Percentiles rank a stretch among this genome's conserved stretches.
These are phyloP conservation scores for Festucalex cinctus DNA, from an alignment of 2,113 vertebrate genomes.

Conservation along the genomic window DNA sequence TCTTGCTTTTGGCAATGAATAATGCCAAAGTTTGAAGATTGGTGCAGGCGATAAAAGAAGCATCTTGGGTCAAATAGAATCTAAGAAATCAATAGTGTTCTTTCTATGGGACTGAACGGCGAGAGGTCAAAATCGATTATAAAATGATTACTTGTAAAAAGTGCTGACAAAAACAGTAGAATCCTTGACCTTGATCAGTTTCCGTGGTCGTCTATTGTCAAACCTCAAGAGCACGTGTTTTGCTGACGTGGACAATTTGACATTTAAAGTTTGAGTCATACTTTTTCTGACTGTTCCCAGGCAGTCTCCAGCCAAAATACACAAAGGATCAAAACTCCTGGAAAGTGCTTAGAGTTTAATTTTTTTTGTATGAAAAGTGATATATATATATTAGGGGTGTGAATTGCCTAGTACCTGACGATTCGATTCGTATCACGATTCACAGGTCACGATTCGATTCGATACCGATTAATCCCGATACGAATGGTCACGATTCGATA, in stretches of 20 bases:
- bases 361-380: too few relatives aligned
- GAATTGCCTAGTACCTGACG: too few relatives aligned
- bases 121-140: background rate
- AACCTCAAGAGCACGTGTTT: background rate
- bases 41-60: background rate
- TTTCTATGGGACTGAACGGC: background rate
- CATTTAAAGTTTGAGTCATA: background rate
- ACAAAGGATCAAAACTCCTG: background rate
- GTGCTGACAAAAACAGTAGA: background rate
- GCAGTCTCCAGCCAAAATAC: background rate
- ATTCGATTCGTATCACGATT: too few relatives aligned
- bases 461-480: too few relatives aligned
- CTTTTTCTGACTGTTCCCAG: background rate
- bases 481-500: too few relatives aligned
- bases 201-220: background rate
- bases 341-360: too few relatives aligned
- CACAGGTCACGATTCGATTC: too few relatives aligned
- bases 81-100: slow-evolving; percentile 1
- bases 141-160: background rate
- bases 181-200: background rate
- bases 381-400: too few relatives aligned
- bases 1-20: background rate
- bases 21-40: background rate
- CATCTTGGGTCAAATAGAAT: background rate
- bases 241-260: background rate